A percentile compares a stretch with the other conserved stretches of the same genome.
phyloP scores from a whole-genome alignment of 2,888 invertebrate genomes.

The Beris morrisii region DNA sequence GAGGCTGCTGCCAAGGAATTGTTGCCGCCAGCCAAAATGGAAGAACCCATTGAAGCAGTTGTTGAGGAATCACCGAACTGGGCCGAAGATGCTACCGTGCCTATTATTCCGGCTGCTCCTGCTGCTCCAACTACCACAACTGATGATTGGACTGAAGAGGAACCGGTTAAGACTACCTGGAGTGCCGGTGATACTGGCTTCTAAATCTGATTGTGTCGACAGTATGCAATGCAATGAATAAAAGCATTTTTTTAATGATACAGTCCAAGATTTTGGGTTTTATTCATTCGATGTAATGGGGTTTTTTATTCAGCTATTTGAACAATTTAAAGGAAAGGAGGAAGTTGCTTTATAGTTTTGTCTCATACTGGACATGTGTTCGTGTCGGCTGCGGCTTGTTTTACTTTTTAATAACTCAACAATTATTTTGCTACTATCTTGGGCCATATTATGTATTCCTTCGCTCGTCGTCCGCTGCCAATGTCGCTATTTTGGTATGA shows the following conservation, averaged over 20 bases:
- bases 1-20: constrained; percentile 85
- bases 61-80: constrained; percentile 59
- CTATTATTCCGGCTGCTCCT: constrained; percentile 52
- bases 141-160: constrained; percentile 54
- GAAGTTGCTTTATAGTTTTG: too few species aligned
- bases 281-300: too few species aligned
- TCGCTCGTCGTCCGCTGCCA: too few species aligned
- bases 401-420: too few species aligned
- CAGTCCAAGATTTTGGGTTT: too few species aligned
- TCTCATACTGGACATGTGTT: too few species aligned
- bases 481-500: too few species aligned
- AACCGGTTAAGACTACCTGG: constrained; percentile 55
- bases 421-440: too few species aligned
- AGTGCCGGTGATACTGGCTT: constrained; percentile 55
- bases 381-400: too few species aligned
- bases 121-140: constrained; percentile 47
- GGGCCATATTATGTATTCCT: too few species aligned
- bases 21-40: constrained; percentile 50
- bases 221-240: constrained; percentile 3
- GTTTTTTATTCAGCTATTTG: too few species aligned
- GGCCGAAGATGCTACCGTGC: constrained; percentile 58
- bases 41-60: constrained; percentile 57
- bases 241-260: neutral
- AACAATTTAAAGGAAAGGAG: too few species aligned
- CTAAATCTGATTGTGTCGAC: constrained; percentile 43